Conservation (phyloP, 2,797 vertebrate species). For the Pangasius krempfi region DNA sequence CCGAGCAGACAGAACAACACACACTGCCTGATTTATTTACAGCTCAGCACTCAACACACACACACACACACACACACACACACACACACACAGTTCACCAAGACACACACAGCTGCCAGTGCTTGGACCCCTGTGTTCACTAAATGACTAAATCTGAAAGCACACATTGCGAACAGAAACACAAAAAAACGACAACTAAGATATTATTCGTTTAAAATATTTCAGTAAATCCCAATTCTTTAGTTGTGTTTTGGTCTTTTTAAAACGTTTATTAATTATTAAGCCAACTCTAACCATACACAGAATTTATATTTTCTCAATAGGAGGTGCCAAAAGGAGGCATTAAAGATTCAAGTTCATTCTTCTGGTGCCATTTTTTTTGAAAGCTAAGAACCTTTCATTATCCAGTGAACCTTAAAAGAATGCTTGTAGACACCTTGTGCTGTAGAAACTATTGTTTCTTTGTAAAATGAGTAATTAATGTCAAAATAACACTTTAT, state of each 20-base stretch:
- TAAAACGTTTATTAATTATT: background rate
- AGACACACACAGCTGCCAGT: background rate
- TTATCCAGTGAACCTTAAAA: background rate
- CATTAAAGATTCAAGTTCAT: background rate
- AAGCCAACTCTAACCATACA: background rate
- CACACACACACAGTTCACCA: background rate
- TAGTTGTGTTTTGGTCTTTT: background rate
- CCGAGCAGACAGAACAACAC: background rate
- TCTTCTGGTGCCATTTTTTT: background rate
- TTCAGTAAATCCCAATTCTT: background rate
- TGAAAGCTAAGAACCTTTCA: background rate
- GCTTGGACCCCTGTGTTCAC: background rate
- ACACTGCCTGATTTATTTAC: conserved; percentile 3
- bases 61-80: background rate
- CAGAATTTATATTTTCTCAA: background rate
- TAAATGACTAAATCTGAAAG: background rate
- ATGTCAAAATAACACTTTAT: background rate
- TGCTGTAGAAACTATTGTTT: too few relatives aligned
- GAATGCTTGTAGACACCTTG: background rate
- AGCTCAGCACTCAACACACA: background rate
- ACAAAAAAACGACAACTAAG: background rate
- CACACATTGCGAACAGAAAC: background rate
- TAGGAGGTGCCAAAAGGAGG: background rate
- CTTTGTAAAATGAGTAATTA: too few relatives aligned
- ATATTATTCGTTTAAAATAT: background rate